Evolutionary conservation across 2,888 invertebrate species (phyloP).

Genomic region (Strigamia transsilvanica): DNA sequence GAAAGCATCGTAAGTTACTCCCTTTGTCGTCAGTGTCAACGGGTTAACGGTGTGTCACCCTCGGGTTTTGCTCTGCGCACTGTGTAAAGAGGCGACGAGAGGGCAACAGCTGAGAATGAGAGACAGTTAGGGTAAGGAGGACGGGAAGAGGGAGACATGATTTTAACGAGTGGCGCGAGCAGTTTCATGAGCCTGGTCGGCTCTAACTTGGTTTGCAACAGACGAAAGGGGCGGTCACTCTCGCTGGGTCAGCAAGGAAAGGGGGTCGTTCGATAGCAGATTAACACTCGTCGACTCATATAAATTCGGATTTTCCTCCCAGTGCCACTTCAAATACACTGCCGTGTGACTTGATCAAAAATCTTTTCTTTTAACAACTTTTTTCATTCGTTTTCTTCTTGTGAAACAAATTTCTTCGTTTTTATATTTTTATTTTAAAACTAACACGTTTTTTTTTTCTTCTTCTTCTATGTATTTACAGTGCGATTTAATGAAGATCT

Average conservation of each 20-base stretch:
- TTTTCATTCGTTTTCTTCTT: not conserved
- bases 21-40: slow-evolving; percentile 15
- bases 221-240: slow-evolving; percentile 9
- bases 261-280: slow-evolving; percentile 18
- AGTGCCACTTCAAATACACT: not conserved
- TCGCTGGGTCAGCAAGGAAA: not conserved
- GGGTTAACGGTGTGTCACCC: slow-evolving; percentile 38
- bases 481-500: not conserved
- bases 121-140: slow-evolving; percentile 1
- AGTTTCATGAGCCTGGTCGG: slow-evolving; percentile 13
- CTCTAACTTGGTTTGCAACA: slow-evolving; percentile 4
- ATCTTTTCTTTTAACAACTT: not conserved
- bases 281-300: slow-evolving; percentile 9
- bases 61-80: slow-evolving; percentile 1
- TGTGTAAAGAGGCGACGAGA: slow-evolving; percentile 22
- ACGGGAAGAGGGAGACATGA: slow-evolving; percentile 12
- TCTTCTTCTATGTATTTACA: not conserved
- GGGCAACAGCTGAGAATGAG: slow-evolving; percentile 35
- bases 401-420: not conserved
- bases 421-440: not conserved
- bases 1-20: slow-evolving; percentile 30
- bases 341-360: not conserved
- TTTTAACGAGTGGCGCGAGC: slow-evolving; percentile 25
- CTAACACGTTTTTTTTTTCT: too few species aligned
- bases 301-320: not conserved